phyloP scores from a whole-genome alignment of 2,888 invertebrate species.

The Polydrusus cervinus region DNA sequence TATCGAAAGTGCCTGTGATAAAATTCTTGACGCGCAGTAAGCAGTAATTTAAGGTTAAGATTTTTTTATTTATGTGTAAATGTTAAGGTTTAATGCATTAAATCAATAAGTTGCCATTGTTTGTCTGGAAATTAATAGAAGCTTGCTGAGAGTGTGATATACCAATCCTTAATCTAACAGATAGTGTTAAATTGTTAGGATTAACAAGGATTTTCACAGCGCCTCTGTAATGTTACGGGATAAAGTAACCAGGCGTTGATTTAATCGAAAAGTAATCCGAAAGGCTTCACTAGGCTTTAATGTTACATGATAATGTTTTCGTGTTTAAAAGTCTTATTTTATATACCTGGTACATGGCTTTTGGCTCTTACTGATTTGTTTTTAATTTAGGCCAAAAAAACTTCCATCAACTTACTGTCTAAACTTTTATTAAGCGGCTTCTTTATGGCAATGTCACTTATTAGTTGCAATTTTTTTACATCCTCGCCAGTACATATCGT shows the following conservation, averaged over 20 bases:
- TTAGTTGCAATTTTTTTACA: no score
- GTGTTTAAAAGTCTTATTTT: slow-evolving; percentile 40
- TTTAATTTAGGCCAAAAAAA: no score
- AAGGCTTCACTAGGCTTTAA: slow-evolving; percentile 32
- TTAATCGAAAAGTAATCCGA: slow-evolving; percentile 49
- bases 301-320: slow-evolving; percentile 40
- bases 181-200: slow-evolving; percentile 43
- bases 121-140: slow-evolving; percentile 31
- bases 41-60: slow-evolving; percentile 18
- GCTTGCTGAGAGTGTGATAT: slow-evolving; percentile 44
- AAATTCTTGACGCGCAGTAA: slow-evolving; percentile 24
- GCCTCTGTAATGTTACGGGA: slow-evolving; percentile 43
- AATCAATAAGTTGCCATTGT: slow-evolving; percentile 1
- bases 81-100: slow-evolving; percentile 15
- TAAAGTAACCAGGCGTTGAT: slow-evolving; percentile 43
- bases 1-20: neutral
- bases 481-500: no score
- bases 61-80: slow-evolving; percentile 17
- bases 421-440: no score
- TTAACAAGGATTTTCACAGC: slow-evolving; percentile 45
- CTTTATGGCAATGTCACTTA: no score
- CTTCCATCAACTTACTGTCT: no score
- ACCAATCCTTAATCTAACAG: slow-evolving; percentile 46
- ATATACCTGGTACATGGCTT: neutral
- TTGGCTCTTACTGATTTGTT: no score